phyloP scores from a whole-genome alignment of 2,113 vertebrate genomes.

The Percina caprodes region DNA sequence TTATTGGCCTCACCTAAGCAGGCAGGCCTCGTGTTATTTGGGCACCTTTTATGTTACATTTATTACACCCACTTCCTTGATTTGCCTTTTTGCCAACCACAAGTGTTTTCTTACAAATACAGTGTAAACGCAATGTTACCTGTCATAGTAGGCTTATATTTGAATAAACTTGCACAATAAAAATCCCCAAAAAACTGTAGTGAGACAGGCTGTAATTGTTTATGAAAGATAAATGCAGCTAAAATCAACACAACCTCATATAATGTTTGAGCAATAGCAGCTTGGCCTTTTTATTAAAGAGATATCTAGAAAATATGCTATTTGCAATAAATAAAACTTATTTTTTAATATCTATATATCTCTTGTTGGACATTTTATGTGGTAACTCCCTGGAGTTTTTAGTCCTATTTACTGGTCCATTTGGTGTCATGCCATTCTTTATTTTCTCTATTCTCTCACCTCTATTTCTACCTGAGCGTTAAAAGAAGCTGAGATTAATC shows the following conservation, averaged over 20 bases:
- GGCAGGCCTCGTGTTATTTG: conserved; percentile 35
- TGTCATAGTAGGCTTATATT: conserved; percentile 20
- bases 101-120: conserved; percentile 29
- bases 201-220: conserved; percentile 4
- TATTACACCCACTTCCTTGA: conserved; percentile 41
- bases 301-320: background rate
- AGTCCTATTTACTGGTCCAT: background rate
- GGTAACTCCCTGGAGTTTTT: background rate
- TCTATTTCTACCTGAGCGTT: conserved; percentile 6
- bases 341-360: background rate
- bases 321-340: background rate
- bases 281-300: background rate
- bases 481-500: conserved; percentile 39
- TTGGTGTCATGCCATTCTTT: background rate
- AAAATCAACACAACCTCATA: background rate
- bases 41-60: conserved; percentile 34
- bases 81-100: conserved; percentile 8
- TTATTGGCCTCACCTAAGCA: conserved; percentile 48
- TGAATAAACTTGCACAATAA: conserved; percentile 12
- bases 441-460: background rate
- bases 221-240: background rate
- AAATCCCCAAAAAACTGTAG: conserved; percentile 8
- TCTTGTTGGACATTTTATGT: background rate
- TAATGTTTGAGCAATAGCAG: background rate
- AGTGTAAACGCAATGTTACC: conserved; percentile 12